A percentile compares a stretch with the other conserved stretches of the same genome.
phyloP scores from a whole-genome alignment of 2,888 invertebrate genomes.

The Agrotis segetum region DNA sequence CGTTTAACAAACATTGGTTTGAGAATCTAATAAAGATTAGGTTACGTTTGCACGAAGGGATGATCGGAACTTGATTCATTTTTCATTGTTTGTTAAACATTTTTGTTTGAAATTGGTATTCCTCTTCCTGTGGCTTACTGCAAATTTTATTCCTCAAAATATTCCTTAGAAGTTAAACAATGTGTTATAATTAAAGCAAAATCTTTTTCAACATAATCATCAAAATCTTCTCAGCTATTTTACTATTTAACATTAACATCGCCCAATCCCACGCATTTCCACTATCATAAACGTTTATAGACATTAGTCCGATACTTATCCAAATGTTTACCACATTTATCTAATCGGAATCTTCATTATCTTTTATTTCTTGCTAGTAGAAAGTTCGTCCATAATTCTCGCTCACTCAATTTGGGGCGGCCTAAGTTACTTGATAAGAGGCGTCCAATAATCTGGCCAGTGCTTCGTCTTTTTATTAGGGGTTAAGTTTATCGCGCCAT shows the following conservation, averaged over 20 bases:
- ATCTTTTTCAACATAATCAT: no score
- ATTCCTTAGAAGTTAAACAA: no score
- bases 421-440: conserved; percentile 85
- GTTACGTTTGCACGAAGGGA: conserved; percentile 79
- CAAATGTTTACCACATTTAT: conserved; percentile 82
- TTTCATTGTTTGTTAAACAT: conserved; percentile 37
- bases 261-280: conserved; percentile 12
- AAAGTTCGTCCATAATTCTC: conserved; percentile 89
- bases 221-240: conserved; percentile 2
- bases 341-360: conserved; percentile 87
- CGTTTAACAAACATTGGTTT: conserved; percentile 90
- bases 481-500: conserved; percentile 82
- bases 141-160: no score
- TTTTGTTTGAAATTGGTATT: conserved; percentile 37
- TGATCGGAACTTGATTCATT: conserved; percentile 62
- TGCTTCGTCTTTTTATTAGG: conserved; percentile 85
- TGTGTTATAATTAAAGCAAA: no score
- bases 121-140: not conserved
- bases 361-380: conserved; percentile 83
- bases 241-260: conserved; percentile 8
- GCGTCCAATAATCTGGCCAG: conserved; percentile 84
- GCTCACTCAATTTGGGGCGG: conserved; percentile 86
- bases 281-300: conserved; percentile 46
- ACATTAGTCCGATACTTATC: conserved; percentile 63
- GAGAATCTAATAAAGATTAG: conserved; percentile 84